Base-by-base conservation (phyloP, 92 coral and sea anemone species). In the Galaxea fascicularis region DNA sequence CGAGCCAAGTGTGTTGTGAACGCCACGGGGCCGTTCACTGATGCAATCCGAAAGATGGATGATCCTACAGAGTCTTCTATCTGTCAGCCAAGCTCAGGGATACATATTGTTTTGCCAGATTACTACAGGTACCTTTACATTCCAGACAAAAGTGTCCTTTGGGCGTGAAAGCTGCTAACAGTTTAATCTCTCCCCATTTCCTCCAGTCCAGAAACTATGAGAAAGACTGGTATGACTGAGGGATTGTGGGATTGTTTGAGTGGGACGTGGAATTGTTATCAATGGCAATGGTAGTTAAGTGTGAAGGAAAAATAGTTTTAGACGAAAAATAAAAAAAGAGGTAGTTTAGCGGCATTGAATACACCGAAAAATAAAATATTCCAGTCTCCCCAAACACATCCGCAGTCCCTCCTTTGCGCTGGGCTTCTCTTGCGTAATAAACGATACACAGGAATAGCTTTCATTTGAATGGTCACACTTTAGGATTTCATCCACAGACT, bases 11-110 rank as follows among this genome's bases (percentile, higher is more conserved):
- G 99, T 76, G 98, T 96, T 2, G 94, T 96, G 47, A 96, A 96
- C 65, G 99, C 99, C 26, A 96, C 99, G 20, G 99, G 99, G 4
- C 99, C 99, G 3, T 96, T 92, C 59, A 94, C 99, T 39, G 99
- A 96, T 45, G 74, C 77, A 47, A 74, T 96, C 5, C 92, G 99
- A 8, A 47, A 65, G 57, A 94, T 96, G 98, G 99, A 92, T 41
- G 92, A 93, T 20, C 87, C 91, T 28, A 75, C 72, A 21, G 91
- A 44, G 46, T 78, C 84, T 17, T 86, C 89, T 18, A 96, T 96
- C 74, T 94, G 99, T 63, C 98, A 94, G 75, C 95, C 99, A 53
- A 96, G 99, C 64, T 85, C 99, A 4, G 99, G 99, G 13, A 93
- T 96, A 1, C 99, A 96, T 65, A 88, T 96, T 15, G 98, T 96